Base-by-base conservation (phyloP, 2,888 invertebrate genomes). In the Tenthredo livida region DNA sequence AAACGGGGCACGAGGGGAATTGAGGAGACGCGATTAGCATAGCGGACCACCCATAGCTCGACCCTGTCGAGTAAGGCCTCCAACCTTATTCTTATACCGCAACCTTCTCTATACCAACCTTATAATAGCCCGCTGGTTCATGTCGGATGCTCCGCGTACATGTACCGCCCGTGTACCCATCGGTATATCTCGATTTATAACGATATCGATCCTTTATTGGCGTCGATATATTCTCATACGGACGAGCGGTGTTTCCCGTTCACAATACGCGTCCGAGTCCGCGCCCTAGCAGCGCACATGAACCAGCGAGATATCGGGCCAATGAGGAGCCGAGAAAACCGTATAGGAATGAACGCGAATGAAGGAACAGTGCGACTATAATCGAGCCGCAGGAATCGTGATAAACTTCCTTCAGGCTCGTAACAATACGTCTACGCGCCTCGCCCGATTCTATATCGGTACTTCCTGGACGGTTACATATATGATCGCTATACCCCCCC, bases 111-210 rank as follows among this genome's bases (percentile, higher is more conserved):
- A 80, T 80, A 70, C 83, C 84, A 87, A 87, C 86, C 89, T 89
- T 90, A 89, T 92, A 92, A 92, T 92, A 92, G 92, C 91, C 91
- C 89, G 88, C 89, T 90, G 83, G 90, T 89, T 91, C 92, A 90
- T 92, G 92, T 92, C 88, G 90, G 89, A 90, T 90, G 89, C 90
- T 88, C 89, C 88, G 90, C 88, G 90, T 91, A 93, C 93, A 93
- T 91, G 92, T 89, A 90, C 91, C 91, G 91, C 88, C 88, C 92
- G 89, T 93, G 92, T 93, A 90, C 90, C 93, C 92, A 93, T 92
- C 92, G 90, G 90, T 91, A 91, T 90, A 91, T 92, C 90, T 91
- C 92, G 92, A 93, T 93, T 93, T 93, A 93, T 93, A 91, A 90
- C 91, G 92, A 92, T 93, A 92, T 91, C 91, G 92, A 91, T 91